A percentile compares a stretch with the other conserved stretches of the same genome.
These are phyloP conservation scores for Amorpha juglandis DNA, from an alignment of 2,888 invertebrate genomes.

Conservation along the genomic window DNA sequence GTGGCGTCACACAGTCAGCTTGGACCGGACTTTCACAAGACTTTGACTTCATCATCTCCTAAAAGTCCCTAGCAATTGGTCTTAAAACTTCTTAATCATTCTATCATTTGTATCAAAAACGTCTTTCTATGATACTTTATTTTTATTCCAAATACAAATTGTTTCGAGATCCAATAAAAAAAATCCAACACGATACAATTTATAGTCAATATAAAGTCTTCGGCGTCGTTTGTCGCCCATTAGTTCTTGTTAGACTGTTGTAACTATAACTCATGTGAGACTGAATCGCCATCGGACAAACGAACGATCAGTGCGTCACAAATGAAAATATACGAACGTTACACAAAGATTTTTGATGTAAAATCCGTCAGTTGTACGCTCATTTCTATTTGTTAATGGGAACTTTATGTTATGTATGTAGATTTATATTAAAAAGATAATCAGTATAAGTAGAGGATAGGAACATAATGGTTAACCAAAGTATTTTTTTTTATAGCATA, in stretches of 20 bases:
- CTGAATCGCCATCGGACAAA: constrained; percentile 4
- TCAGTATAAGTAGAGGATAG: no score
- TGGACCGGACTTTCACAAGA: no score
- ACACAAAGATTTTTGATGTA: neutral
- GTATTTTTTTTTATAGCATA: no score
- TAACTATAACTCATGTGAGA: constrained; percentile 15
- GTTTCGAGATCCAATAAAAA: neutral
- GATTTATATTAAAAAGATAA: no score
- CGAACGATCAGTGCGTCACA: neutral
- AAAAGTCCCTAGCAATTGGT: no score
- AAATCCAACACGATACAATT: constrained; percentile 22
- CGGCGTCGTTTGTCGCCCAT: constrained; percentile 30
- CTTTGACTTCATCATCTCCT: no score
- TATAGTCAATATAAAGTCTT: constrained; percentile 21
- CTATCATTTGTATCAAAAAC: no score
- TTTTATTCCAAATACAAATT: neutral
- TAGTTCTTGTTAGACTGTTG: constrained; percentile 22
- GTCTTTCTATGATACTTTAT: no score
- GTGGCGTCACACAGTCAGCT: no score
- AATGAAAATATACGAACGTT: constrained; percentile 19
- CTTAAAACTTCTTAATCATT: no score
- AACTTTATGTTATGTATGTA: neutral
- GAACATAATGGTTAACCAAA: no score
- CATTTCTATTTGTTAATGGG: neutral
- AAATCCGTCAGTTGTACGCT: neutral